Evolutionary conservation across 1,140 invertebrate genomes (phyloP).

Genomic region (Lucilia cuprina): DNA sequence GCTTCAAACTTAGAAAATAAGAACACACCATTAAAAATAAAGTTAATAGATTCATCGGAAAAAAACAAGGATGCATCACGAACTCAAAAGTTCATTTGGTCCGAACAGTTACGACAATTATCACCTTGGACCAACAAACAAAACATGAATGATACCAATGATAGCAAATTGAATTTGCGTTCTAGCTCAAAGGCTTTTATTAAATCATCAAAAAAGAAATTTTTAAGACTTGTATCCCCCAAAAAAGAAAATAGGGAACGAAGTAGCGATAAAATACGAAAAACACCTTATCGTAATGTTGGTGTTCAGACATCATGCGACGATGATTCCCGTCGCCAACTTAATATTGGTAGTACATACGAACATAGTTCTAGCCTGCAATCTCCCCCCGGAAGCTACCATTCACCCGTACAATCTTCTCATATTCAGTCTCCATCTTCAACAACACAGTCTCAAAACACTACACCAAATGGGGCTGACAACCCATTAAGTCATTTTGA

Average conservation of each 20-base stretch:
- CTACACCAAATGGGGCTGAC: constrained; percentile 35
- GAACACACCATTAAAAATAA: constrained; percentile 53
- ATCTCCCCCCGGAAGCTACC: constrained; percentile 57
- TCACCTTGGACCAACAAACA: constrained; percentile 48
- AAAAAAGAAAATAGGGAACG: constrained; percentile 45
- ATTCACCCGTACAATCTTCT: constrained; percentile 53
- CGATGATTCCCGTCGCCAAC: constrained; percentile 32
- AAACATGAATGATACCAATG: neutral
- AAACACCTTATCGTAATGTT: constrained; percentile 44
- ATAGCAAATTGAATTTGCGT: constrained; percentile 36
- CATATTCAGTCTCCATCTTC: constrained; percentile 43
- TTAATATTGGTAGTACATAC: neutral
- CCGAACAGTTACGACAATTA: constrained; percentile 52
- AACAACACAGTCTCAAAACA: constrained; percentile 40
- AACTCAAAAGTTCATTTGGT: constrained; percentile 55
- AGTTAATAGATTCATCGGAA: constrained; percentile 26
- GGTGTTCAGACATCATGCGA: constrained; percentile 53
- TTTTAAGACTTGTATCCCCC: constrained; percentile 55
- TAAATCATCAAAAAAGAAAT: constrained; percentile 55
- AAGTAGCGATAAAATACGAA: neutral
- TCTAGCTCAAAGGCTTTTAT: constrained; percentile 52
- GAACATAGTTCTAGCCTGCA: constrained; percentile 40
- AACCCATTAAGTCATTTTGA: constrained; percentile 46
- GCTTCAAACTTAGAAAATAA: constrained; percentile 53
- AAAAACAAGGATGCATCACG: constrained; percentile 19